phyloP scores from a whole-genome alignment of 2,888 invertebrate species.

The Chloromyia formosa region DNA sequence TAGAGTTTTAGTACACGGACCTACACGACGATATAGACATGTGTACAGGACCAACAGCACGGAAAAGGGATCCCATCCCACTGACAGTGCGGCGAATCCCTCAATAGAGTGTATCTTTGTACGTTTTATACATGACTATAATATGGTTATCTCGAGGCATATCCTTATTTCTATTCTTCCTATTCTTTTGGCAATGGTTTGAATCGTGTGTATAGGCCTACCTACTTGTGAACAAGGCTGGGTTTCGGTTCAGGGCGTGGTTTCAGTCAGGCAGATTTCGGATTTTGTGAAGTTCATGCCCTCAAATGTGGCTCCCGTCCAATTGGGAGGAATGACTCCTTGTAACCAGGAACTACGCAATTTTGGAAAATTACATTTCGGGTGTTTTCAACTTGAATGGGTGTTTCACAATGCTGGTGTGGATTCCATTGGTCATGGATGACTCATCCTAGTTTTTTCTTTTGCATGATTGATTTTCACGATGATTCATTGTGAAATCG shows the following conservation, averaged over 20 bases:
- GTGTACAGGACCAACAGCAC: not conserved
- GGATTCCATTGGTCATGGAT: conserved; percentile 22
- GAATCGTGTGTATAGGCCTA: conserved; percentile 30
- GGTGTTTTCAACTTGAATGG: conserved; percentile 20
- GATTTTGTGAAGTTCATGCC: conserved; percentile 27
- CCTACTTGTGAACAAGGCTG: not conserved
- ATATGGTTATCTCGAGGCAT: conserved; percentile 24
- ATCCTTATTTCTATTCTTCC: conserved; percentile 33
- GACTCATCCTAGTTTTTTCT: conserved; percentile 37
- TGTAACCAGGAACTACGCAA: not conserved
- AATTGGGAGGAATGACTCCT: conserved; percentile 27
- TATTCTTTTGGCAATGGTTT: not conserved
- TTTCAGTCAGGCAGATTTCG: conserved; percentile 5
- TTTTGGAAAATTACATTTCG: conserved; percentile 26
- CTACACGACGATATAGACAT: not conserved
- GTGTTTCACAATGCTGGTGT: not conserved
- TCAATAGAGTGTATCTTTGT: not conserved
- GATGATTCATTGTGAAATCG: conserved; percentile 2
- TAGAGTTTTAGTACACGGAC: conserved; percentile 18
- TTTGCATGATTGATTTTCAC: not conserved
- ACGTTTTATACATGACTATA: conserved; percentile 16
- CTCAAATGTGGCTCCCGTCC: conserved; percentile 5
- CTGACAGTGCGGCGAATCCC: conserved; percentile 28
- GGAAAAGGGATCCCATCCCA: conserved; percentile 24
- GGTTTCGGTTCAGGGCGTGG: conserved; percentile 29